Conservation (phyloP, 1,140 invertebrate species). For the Megathymus violae region DNA sequence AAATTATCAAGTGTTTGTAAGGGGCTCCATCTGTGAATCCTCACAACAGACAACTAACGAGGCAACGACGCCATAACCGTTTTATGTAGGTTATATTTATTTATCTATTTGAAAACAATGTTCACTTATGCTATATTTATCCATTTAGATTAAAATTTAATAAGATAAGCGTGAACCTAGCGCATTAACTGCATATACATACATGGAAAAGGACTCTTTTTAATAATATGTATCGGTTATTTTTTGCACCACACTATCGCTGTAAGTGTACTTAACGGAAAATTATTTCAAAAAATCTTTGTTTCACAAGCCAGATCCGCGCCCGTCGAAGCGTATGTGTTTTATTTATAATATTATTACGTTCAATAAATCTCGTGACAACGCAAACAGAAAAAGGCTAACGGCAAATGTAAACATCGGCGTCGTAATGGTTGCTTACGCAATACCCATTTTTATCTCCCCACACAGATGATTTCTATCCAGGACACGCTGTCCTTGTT, state of each 20-base stretch:
- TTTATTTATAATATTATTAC: conserved; percentile 7
- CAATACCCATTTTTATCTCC: neutral
- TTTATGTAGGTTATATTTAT: no score
- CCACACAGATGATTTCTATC: neutral
- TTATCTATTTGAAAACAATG: no score
- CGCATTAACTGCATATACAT: no score
- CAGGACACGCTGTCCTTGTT: neutral
- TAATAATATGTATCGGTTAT: no score
- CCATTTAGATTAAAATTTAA: no score
- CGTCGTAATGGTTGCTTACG: neutral
- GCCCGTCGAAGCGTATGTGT: neutral
- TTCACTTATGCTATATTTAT: no score
- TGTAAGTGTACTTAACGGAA: neutral
- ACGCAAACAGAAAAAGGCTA: conserved; percentile 8
- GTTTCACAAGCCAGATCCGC: neutral
- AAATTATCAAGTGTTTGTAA: no score
- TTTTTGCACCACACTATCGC: neutral
- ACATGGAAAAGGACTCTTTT: no score
- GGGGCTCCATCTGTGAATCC: no score
- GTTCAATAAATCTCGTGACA: conserved; percentile 14
- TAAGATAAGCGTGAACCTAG: no score
- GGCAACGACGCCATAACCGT: no score
- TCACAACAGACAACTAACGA: no score
- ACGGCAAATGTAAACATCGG: neutral
- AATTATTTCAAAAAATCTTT: neutral